These are phyloP conservation scores for Papilio polyxenes DNA, from an alignment of 1,140 invertebrate species.

Conservation along the genomic window DNA sequence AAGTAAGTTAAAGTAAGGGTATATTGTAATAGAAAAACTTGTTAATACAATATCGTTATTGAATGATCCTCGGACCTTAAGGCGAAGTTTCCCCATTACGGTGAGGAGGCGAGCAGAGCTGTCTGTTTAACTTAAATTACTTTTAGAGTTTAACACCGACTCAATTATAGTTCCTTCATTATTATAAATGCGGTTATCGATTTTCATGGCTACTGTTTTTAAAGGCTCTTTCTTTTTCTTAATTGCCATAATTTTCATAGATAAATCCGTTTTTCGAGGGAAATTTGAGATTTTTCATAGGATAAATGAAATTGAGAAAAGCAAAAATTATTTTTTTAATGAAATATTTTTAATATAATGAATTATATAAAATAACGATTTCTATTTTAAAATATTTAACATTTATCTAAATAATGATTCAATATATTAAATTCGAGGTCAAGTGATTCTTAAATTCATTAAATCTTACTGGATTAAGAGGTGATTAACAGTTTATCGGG, in stretches of 20 bases:
- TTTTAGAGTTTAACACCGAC: slow-evolving; percentile 50
- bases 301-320: too few species aligned
- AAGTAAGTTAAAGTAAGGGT: not conserved
- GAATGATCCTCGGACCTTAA: slow-evolving; percentile 52
- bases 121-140: slow-evolving; percentile 64
- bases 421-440: not conserved
- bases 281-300: too few species aligned
- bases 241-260: too few species aligned
- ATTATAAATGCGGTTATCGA: slow-evolving; percentile 45
- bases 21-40: slow-evolving; percentile 37
- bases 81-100: slow-evolving; percentile 59
- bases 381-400: too few species aligned
- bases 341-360: too few species aligned
- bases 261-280: too few species aligned
- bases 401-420: not conserved
- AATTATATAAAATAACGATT: too few species aligned
- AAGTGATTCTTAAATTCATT: not conserved
- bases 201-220: slow-evolving; percentile 2
- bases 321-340: too few species aligned
- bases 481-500: slow-evolving; percentile 7
- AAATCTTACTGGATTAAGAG: slow-evolving; percentile 10
- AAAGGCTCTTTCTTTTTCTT: not conserved
- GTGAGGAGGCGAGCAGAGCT: slow-evolving; percentile 47
- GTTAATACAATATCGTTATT: slow-evolving; percentile 51
- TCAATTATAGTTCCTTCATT: slow-evolving; percentile 58